Evolutionary conservation across 2,888 invertebrate genomes (phyloP), one percentile per base, ranked within the genome.

Genomic region (Hoplodrina ambigua): DNA sequence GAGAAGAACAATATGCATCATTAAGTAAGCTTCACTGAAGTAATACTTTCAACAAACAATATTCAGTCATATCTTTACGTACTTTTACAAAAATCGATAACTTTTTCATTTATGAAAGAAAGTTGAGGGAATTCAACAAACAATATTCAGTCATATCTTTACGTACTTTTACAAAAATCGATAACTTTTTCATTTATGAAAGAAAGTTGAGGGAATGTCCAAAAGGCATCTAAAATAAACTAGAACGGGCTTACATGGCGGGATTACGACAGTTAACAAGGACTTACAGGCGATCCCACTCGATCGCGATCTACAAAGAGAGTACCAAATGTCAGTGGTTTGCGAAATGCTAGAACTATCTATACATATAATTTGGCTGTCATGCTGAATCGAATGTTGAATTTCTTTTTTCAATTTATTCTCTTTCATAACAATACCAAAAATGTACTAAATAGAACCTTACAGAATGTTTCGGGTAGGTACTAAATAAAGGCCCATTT

Each of bases 251-350:
- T 81, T 80, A 86, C 78, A 86, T 80, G 75, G 71, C 69, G 69
- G 89, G 88, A 91, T 93, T 91, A 92, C 84, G 84, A 75, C 85
- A 90, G 90, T 92, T 90, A 91, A 86, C 90, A 88, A 82, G 83
- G 88, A 89, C 86, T 90, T 89, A 89, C 78, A 80, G 80, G 70
- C 66, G 77, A 87, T 87, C 81, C 84, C 75, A 85, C 85, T 89
- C 88, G 85, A 88, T 87, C 72, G 85, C 83, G 69, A 80, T 85
- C 80, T 85, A 85, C 84, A 88, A 89, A 91, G 88, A 88, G 86
- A 90, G 85, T 88, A 85, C 77, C 78, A 85, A 90, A 90, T 87
- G 88, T 89, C 88, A 89, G 84, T 81, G 80, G 86, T 85, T 88
- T 92, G 89, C 90, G 90, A 92, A 91, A 87, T 89, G 83, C 82